phyloP scores from a whole-genome alignment of 2,797 vertebrate species.

The Loris lydekkerianus region DNA sequence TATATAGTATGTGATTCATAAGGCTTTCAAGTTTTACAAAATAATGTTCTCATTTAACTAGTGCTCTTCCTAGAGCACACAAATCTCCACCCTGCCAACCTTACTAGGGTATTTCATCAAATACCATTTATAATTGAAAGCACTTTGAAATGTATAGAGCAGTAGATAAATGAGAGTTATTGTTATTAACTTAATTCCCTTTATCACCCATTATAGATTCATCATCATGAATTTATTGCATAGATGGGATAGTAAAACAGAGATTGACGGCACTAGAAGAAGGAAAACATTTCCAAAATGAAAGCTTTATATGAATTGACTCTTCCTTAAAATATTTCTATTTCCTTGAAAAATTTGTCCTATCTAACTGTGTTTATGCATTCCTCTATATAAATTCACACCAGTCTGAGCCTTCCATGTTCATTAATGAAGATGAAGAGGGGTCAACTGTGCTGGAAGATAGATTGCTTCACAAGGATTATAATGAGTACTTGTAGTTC shows the following conservation, averaged over 20 bases:
- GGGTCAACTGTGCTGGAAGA: background rate
- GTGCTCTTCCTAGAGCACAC: background rate
- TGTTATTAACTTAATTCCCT: slow-evolving; percentile 65
- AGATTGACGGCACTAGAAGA: background rate
- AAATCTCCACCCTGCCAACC: slow-evolving; percentile 29
- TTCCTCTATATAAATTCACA: background rate
- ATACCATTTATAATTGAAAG: slow-evolving; percentile 53
- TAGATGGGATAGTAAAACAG: slow-evolving; percentile 45
- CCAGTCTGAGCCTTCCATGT: background rate
- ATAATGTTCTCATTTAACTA: slow-evolving; percentile 42
- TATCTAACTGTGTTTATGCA: background rate
- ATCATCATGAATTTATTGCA: slow-evolving; percentile 65
- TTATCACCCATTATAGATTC: slow-evolving; percentile 46
- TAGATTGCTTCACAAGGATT: background rate
- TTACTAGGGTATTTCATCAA: slow-evolving; percentile 49
- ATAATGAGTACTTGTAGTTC: background rate
- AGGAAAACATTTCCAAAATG: slow-evolving; percentile 45
- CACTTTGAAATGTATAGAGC: slow-evolving; percentile 48
- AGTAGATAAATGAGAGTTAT: slow-evolving; percentile 51
- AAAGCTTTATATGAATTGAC: background rate
- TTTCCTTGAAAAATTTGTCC: slow-evolving; percentile 7
- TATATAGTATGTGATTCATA: background rate
- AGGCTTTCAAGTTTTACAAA: slow-evolving; percentile 14
- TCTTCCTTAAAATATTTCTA: background rate
- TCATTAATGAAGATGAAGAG: background rate